Base-by-base conservation (phyloP, 2,888 invertebrate genomes). In the Phanerotoma sp. region DNA sequence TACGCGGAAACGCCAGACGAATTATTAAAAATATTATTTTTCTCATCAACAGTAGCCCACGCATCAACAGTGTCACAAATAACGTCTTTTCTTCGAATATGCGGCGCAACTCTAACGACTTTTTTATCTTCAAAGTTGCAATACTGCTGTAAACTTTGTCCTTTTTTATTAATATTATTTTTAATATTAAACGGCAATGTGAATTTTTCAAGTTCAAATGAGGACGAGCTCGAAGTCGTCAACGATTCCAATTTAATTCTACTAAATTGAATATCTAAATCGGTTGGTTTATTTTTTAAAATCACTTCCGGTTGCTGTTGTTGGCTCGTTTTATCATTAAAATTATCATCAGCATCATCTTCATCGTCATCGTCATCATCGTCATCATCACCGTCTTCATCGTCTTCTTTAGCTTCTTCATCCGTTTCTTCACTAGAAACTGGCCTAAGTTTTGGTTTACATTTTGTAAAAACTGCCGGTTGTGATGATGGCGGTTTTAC, bases 31-130 rank as follows among this genome's bases (percentile, higher is more conserved):
- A n/a, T n/a, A n/a, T n/a, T n/a, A 30, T 56, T 56, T 40, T 37
- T 57, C 35, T 59, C 51, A 49, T 63, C 64, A 37, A 64, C 67
- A 6, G 61, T 60, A 32, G 70, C 74, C 86, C 86, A 86, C 35
- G 81, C 78, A 67, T 86, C 86, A 45, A 86, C 86, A 7, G 86
- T 85, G 68, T 82, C 80, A 48, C 81, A 80, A 64, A 86, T 83
- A 57, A 86, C 78, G 64, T 82, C 82, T 62, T 79, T 80, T 56
- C 78, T 77, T 52, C 78, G 68, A 46, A 75, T 71, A 35, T 77
- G 76, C 41, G 77, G 77, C 5, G 75, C 75, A 45, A 75, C 69
- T 56, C 75, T 73, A 25, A 71, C 69, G 13, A 72, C 62, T 57
- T 69, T 75, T 50, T 71, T 76, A 48, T 77, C 75, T 22, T 75